Base-by-base conservation (phyloP, 2,888 invertebrate species). In the Alitta virens region DNA sequence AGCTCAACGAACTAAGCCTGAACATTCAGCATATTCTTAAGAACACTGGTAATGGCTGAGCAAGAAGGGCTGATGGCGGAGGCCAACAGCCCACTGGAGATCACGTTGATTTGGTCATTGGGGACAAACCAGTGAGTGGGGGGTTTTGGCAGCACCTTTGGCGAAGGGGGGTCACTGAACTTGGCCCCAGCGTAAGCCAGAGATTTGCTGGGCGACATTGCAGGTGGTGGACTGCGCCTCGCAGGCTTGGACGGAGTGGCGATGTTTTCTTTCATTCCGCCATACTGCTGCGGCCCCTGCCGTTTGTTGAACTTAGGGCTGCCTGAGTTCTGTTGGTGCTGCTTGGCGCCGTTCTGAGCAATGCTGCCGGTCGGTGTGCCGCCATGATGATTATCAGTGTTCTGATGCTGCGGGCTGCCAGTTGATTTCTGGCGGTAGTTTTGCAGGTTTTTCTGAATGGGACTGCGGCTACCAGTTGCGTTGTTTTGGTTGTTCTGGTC, bases 151-250 rank as follows among this genome's bases (percentile, higher is more conserved):
- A 91, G 84, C 68, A 88, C 88, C 72, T 88, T 87, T 51, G 91
- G 90, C 63, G 90, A 87, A 56, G 91, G 91, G 60, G 91, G 89
- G 72, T 90, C 90, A 76, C 90, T 90, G 85, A 91, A 91, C 82
- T 91, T 91, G 79, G 90, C 89, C 77, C 88, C 90, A 69, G 91
- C 91, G 67, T 82, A 83, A 50, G 74, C 74, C 66, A 26, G n/a
- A 16, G 56, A 3, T 38, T 42, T 38, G 23, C 24, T 52, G 25
- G 52, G 52, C 5, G 52, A 14, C 2, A 16, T 9, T 23, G 40
- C 9, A 7, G 58, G 18, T 21, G 26, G 14, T 7, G 60, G 53
- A 18, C 42, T n/a, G 38, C 25, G 43, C 16, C 5, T 16, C 7
- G 38, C 33, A 33, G 51, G 12, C 18, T 50, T 51, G 50, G 58